These are phyloP conservation scores for Syngnathus floridae DNA, from an alignment of 2,113 vertebrate species.

Conservation along the genomic window DNA sequence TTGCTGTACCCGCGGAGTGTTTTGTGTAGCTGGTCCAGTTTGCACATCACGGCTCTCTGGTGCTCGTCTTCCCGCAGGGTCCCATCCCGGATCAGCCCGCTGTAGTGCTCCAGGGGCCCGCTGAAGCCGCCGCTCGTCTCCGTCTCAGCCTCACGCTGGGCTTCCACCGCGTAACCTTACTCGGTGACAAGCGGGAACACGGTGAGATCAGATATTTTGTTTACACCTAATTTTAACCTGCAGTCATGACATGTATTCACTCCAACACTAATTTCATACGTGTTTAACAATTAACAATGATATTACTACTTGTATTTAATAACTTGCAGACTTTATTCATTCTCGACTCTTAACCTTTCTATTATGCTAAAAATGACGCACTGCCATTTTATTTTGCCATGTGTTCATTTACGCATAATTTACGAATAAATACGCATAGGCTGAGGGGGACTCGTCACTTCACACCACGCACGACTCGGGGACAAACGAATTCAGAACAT, in stretches of 20 bases:
- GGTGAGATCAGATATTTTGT: background rate
- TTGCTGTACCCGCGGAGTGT: conserved; percentile 69
- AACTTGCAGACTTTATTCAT: too few species aligned
- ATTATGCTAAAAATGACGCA: too few species aligned
- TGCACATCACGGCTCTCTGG: conserved; percentile 63
- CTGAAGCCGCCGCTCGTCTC: conserved; percentile 36
- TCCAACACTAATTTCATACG: too few species aligned
- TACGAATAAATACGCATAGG: too few species aligned
- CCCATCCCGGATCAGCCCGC: conserved; percentile 53
- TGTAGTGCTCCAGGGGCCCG: conserved; percentile 69
- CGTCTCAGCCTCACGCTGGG: conserved; percentile 39
- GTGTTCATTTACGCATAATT: too few species aligned
- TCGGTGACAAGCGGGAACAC: background rate
- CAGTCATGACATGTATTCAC: too few species aligned
- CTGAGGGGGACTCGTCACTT: too few species aligned
- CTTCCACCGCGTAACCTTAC: conserved; percentile 52
- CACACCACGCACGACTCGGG: too few species aligned
- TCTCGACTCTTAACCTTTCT: too few species aligned
- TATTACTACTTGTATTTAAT: too few species aligned
- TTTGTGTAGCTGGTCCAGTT: conserved; percentile 64
- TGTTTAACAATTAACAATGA: too few species aligned
- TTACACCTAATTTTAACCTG: background rate
- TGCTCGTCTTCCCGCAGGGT: conserved; percentile 64
- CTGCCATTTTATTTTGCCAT: too few species aligned
- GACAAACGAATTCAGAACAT: background rate